Evolutionary conservation across 2,113 vertebrate genomes (phyloP).

Genomic region (Dicerorhinus sumatrensis): DNA sequence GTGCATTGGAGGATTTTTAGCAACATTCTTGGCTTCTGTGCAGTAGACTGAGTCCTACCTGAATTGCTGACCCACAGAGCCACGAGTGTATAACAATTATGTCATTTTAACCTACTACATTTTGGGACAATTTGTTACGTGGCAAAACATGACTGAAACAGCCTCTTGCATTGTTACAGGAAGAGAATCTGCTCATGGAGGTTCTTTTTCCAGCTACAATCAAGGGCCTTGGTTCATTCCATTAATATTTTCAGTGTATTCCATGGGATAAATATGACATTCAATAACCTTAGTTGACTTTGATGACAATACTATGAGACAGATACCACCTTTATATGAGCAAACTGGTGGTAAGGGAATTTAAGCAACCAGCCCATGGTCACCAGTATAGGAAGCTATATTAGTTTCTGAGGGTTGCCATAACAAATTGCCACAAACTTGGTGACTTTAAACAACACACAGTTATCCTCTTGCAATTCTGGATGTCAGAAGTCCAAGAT

Average conservation of each 20-base stretch:
- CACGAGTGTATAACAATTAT: neutral
- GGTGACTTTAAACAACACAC: neutral
- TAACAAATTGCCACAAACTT: neutral
- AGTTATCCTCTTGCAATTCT: rapidly evolving
- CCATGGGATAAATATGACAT: neutral
- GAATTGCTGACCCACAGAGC: neutral
- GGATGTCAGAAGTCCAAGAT: neutral
- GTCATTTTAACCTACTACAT: neutral
- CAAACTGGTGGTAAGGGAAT: neutral
- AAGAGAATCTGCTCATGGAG: no score
- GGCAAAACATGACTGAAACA: neutral
- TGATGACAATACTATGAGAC: neutral
- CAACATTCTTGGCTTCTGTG: neutral
- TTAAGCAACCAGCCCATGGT: rapidly evolving
- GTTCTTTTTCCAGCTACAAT: neutral
- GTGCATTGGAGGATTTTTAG: no score
- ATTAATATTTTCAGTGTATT: neutral
- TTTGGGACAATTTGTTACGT: neutral
- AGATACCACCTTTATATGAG: rapidly evolving
- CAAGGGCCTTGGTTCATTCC: neutral
- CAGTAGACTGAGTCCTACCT: neutral
- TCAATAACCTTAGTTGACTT: neutral
- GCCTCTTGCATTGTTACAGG: neutral
- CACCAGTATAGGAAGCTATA: neutral
- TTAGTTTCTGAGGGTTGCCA: neutral